Evolutionary conservation across 2,113 vertebrate species (phyloP), one percentile per base, ranked within the genome.

Genomic region (Oryzias javanicus): DNA sequence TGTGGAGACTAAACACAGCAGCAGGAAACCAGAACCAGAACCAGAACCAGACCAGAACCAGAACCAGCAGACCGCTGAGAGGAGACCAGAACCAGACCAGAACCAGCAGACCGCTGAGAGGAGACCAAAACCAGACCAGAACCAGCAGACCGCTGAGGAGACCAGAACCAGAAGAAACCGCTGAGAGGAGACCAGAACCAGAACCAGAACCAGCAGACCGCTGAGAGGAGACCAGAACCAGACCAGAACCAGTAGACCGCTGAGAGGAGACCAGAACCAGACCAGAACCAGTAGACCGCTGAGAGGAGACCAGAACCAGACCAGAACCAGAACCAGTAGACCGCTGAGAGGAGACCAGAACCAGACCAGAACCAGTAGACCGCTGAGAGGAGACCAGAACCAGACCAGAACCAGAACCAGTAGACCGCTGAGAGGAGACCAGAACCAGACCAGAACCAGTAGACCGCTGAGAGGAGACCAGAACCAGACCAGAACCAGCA

Each of bases 231-330:
- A 40, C 46, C 25, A 53, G 49, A 59, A 47, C 24, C 53, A 40
- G 22, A 5, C 48, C 45, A 41, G 12, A 50, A 15, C 20, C 22
- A 22, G n/a, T n/a, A n/a, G n/a, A n/a, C n/a, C n/a, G n/a, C n/a
- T n/a, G n/a, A n/a, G n/a, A 78, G 74, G 71, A 68, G 80, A 72
- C 85, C 83, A 83, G n/a, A n/a, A n/a, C n/a, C 42, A 64, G 64
- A 42, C n/a, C n/a, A n/a, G n/a, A n/a, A n/a, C n/a, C n/a, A n/a
- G n/a, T n/a, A n/a, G n/a, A n/a, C n/a, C n/a, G n/a, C n/a, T n/a
- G n/a, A n/a, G n/a, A n/a, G n/a, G n/a, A n/a, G n/a, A 40, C 46
- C 25, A 53, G 49, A 59, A 47, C 24, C 53, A 40, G 22, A 5
- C 48, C 45, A 41, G 12, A 81, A 72, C 85, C 83, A 83, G n/a